Evolutionary conservation across 2,113 vertebrate genomes (phyloP).

Genomic region (Thamnophis sirtalis): DNA sequence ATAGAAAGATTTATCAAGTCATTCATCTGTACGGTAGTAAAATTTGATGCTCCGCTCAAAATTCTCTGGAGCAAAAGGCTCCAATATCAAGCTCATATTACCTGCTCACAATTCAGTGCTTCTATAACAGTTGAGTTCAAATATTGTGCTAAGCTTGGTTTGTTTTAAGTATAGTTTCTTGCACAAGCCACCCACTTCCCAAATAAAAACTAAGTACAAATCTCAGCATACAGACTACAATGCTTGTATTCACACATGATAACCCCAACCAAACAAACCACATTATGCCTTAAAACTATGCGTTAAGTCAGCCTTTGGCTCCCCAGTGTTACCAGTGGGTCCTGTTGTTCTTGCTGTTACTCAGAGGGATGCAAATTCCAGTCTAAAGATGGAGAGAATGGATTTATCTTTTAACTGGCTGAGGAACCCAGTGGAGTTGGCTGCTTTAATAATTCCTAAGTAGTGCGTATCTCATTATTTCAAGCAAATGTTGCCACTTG

Average conservation of each 20-base stretch:
- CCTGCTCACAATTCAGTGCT: neutral
- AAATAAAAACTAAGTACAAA: neutral
- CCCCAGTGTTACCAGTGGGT: neutral
- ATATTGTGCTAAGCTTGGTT: neutral
- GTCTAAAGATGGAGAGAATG: neutral
- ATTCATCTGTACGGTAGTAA: neutral
- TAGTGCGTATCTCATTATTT: neutral
- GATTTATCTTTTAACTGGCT: neutral
- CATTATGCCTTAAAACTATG: neutral
- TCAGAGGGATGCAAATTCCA: neutral
- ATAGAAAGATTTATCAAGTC: neutral
- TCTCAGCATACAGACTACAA: neutral
- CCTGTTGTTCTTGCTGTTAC: neutral
- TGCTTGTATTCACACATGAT: neutral
- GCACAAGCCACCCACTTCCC: neutral
- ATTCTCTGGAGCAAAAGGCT: neutral
- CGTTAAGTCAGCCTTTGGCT: neutral
- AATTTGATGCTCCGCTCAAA: neutral
- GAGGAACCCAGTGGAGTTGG: neutral
- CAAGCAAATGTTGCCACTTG: neutral
- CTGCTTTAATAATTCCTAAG: neutral
- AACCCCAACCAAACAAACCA: neutral
- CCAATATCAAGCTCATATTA: neutral
- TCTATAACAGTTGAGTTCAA: neutral
- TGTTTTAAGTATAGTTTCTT: neutral